Base-by-base conservation (phyloP, 2,113 vertebrate species). In the Aptenodytes forsteri region DNA sequence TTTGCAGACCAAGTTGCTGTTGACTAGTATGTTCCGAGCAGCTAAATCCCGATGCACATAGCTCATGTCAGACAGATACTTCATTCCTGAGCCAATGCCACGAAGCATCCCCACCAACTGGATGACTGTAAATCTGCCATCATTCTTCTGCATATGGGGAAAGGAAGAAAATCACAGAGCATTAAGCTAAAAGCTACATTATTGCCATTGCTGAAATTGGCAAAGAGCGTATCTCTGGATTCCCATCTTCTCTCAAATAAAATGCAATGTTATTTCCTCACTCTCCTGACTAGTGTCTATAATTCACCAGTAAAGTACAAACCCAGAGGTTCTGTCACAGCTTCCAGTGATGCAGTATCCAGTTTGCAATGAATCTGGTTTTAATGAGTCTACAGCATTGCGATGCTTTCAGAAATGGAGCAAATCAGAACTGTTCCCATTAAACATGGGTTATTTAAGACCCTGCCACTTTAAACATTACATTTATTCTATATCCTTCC, bases 1-100 rank as follows among this genome's bases (percentile, higher is more conserved):
- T 96, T 99, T 99, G 98, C 99, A 99, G 83, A 99, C 99, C 95
- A 99, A 98, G 98, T 99, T 99, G 98, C 99, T 99, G 97, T 99
- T 99, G 58, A 99, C 99, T 55, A 99, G 98, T 69, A 99, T 99
- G 95, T 99, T 99, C 40, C 99, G 98, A 6, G 99, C 99, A 1
- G 99, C 99, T 27, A 99, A 98, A 89, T 99, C 99, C 22, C 99
- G 98, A 97, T 99, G 99, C 32, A 99, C 99, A 13, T 99, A 99
- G 96, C 99, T 99, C 99, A 99, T 99, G 95, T 99, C 99, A 12
- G 99, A 99, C 50, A 99, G 98, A 93, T 99, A 99, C 98, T 99
- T 99, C 99, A 99, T 99, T 40, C 99, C 99, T 0, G 99, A 99
- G 27, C 99, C 99, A 7, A 99, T 99, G 79, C 99, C 99, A 25